A percentile compares a stretch with the other conserved stretches of the same genome.
Conservation (phyloP, 2,888 invertebrate genomes). For the Andrena bicolor region DNA sequence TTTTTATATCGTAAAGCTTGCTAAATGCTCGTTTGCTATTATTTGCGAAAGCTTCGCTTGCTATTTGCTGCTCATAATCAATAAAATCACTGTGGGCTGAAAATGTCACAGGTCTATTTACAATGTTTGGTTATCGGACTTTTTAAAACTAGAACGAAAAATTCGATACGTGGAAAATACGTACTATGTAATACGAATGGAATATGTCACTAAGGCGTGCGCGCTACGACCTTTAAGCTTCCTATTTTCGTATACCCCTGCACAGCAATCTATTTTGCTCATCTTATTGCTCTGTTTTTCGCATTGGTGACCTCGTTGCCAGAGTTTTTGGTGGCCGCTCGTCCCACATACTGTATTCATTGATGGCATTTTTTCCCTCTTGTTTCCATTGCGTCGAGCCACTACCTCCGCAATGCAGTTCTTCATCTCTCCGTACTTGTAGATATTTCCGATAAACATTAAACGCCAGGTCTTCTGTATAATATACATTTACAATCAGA, state of each 20-base stretch:
- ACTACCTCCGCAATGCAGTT: slow-evolving; percentile 37
- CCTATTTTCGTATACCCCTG: slow-evolving; percentile 46
- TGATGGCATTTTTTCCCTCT: slow-evolving; percentile 31
- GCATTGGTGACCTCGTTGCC: slow-evolving; percentile 46
- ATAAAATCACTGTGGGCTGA: no score
- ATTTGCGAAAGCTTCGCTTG: neutral
- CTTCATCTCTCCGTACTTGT: neutral
- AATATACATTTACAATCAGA: no score
- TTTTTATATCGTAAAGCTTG: neutral
- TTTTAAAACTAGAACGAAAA: slow-evolving; percentile 11
- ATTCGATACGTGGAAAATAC: slow-evolving; percentile 10
- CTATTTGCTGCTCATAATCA: neutral
- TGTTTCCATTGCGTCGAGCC: slow-evolving; percentile 34
- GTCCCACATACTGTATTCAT: slow-evolving; percentile 33
- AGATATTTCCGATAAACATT: neutral
- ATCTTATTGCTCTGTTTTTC: slow-evolving; percentile 45
- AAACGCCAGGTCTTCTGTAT: neutral
- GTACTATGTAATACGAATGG: no score
- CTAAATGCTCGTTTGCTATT: no score
- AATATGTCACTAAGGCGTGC: slow-evolving; percentile 18
- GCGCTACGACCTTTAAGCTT: slow-evolving; percentile 7
- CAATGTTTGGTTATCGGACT: neutral
- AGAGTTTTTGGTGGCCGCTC: slow-evolving; percentile 28
- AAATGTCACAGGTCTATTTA: neutral
- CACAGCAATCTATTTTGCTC: slow-evolving; percentile 34